A percentile compares a stretch with the other conserved stretches of the same genome.
These are phyloP conservation scores for Microchrysa polita DNA, from an alignment of 2,888 invertebrate species.

Conservation along the genomic window DNA sequence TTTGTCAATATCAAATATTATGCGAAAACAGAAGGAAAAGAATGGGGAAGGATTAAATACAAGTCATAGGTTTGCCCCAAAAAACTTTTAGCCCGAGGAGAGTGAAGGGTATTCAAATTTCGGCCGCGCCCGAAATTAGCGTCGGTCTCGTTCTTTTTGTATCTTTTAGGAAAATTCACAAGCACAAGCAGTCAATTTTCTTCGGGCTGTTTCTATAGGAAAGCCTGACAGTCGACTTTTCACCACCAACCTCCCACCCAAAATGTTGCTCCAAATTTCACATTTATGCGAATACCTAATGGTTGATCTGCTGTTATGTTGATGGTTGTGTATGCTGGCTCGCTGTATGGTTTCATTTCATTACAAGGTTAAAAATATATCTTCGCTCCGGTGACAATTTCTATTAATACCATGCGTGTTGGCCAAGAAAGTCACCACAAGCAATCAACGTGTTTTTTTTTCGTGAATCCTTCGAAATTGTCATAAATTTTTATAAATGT, in stretches of 20 bases:
- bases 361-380: constrained; percentile 30
- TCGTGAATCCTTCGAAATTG: constrained; percentile 33
- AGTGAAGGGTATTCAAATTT: no score
- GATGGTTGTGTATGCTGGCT: no score
- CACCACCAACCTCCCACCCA: background rate
- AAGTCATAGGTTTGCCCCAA: no score
- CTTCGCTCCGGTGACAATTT: constrained; percentile 22
- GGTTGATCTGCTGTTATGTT: no score
- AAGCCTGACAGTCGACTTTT: background rate
- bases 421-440: background rate
- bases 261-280: constrained; percentile 5
- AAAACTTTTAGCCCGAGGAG: no score
- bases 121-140: no score
- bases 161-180: no score
- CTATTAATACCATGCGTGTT: constrained; percentile 24
- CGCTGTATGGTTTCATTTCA: background rate
- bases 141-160: no score
- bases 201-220: background rate
- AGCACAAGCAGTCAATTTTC: no score
- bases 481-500: constrained; percentile 38
- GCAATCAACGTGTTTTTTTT: constrained; percentile 29
- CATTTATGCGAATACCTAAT: constrained; percentile 1
- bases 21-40: no score
- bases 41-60: no score
- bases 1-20: no score